Base-by-base conservation (phyloP, 2,113 vertebrate species). In the Tinamus guttatus region DNA sequence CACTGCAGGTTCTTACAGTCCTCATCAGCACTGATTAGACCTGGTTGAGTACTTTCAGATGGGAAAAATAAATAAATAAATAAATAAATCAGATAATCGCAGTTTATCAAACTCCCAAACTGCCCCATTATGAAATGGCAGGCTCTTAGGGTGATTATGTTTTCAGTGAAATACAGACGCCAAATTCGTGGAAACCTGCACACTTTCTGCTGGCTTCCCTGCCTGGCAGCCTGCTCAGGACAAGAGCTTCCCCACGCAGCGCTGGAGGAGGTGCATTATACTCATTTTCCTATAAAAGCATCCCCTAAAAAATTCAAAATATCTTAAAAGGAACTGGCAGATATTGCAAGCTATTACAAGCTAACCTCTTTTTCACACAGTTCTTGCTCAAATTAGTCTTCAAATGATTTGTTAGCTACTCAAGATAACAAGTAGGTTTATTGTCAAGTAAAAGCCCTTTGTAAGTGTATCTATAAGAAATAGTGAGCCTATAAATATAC, bases 381-480 rank as follows among this genome's bases (percentile, higher is more conserved):
- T 78, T 77, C 43, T n/a, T 69, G 76, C 13, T 77, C 38, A 47
- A 56, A 82, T 51, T 22, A 60, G 34, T 80, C 59, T 65, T 83
- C 24, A 79, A 89, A 82, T 7, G 11, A 88, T 82, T 8, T 93
- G 52, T 71, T 85, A 58, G 63, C 28, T 94, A 81, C 78, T 92
- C 85, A 83, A 70, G 36, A 14, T 85, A 94, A 93, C 79, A 94
- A 93, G 22, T 59, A 91, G 68, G 45, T 90, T 83, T 51, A 21
- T 47, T 87, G 71, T 71, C 65, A 81, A 78, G 87, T 52, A 93
- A 94, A 94, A 90, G 36, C 32, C 28, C 30, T 93, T 69, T 95
- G 71, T 78, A 38, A 19, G 38, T 84, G 78, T 93, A 93, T 58
- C 80, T 71, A 45, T 63, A 91, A 34, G 75, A 94, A 95, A 97